phyloP scores from a whole-genome alignment of 2,888 invertebrate species.

The Torymus tubicola region DNA sequence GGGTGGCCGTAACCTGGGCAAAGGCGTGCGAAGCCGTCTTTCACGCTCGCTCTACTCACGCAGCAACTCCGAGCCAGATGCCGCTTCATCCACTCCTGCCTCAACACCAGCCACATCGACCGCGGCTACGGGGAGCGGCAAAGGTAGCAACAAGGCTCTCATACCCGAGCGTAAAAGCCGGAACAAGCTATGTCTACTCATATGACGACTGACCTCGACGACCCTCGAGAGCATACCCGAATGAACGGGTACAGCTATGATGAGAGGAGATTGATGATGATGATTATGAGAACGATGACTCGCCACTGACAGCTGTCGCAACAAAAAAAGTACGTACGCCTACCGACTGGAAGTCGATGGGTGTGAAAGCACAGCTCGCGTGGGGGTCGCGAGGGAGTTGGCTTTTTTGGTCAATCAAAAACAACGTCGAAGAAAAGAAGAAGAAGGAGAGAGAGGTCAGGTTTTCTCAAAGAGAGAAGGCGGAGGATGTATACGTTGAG shows the following conservation, averaged over 20 bases:
- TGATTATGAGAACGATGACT: too few relatives aligned
- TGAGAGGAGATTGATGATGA: too few relatives aligned
- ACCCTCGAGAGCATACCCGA: conserved; percentile 74
- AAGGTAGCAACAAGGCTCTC: conserved; percentile 62
- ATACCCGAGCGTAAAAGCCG: conserved; percentile 73
- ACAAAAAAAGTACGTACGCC: too few relatives aligned
- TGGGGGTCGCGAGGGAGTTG: too few relatives aligned
- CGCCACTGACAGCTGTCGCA: too few relatives aligned
- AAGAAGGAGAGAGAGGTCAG: too few relatives aligned
- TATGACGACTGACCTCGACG: conserved; percentile 74
- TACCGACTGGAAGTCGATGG: too few relatives aligned
- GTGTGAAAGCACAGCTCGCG: too few relatives aligned
- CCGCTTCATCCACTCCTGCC: not conserved
- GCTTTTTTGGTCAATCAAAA: too few relatives aligned
- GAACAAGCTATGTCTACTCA: conserved; percentile 73
- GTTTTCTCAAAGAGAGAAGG: too few relatives aligned
- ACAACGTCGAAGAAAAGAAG: too few relatives aligned
- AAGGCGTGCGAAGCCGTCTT: conserved; percentile 78
- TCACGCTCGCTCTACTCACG: conserved; percentile 78
- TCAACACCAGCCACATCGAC: not conserved
- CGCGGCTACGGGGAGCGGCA: not conserved
- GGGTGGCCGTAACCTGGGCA: conserved; percentile 77
- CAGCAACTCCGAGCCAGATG: conserved; percentile 67
- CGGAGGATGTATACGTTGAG: too few relatives aligned
- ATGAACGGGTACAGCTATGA: conserved; percentile 58